phyloP scores from a whole-genome alignment of 2,888 invertebrate species.

The Pegoplata infirma region DNA sequence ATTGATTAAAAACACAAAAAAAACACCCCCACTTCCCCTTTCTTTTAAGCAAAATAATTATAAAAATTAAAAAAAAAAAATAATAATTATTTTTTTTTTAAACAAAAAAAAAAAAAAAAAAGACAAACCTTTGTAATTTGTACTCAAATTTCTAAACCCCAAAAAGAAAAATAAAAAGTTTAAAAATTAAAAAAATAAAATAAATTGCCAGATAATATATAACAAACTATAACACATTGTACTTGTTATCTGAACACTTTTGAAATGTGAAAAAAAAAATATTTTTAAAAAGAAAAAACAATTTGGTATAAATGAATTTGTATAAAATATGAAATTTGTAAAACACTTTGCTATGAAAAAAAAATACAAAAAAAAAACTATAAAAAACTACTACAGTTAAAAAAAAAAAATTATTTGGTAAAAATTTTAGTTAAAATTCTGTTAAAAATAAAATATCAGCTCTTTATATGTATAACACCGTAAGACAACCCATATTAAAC shows the following conservation, averaged over 20 bases:
- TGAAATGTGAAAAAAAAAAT: slow-evolving; percentile 41
- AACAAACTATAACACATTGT: slow-evolving; percentile 47
- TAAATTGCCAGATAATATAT: slow-evolving; percentile 33
- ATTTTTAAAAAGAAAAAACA: slow-evolving; percentile 7
- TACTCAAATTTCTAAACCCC: slow-evolving; percentile 2
- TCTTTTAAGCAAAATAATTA: slow-evolving; percentile 19
- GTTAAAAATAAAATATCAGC: neutral
- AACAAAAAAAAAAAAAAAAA: too few relatives aligned
- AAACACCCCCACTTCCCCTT: neutral
- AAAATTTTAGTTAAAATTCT: neutral
- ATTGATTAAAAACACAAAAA: neutral
- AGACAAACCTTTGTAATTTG: slow-evolving; percentile 35
- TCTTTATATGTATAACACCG: too few relatives aligned
- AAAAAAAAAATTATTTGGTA: neutral
- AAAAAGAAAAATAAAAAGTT: slow-evolving; percentile 19
- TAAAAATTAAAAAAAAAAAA: slow-evolving; percentile 20
- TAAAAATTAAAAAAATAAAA: slow-evolving; percentile 33
- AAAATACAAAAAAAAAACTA: too few relatives aligned
- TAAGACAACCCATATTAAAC: too few relatives aligned
- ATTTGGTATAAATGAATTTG: neutral
- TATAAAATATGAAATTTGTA: slow-evolving; percentile 23
- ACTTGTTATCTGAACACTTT: slow-evolving; percentile 60
- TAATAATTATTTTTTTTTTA: slow-evolving; percentile 16
- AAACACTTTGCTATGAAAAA: slow-evolving; percentile 11
- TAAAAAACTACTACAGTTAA: neutral